Base-by-base conservation (phyloP, 2,888 invertebrate species). In the Teinopalpus imperialis region DNA sequence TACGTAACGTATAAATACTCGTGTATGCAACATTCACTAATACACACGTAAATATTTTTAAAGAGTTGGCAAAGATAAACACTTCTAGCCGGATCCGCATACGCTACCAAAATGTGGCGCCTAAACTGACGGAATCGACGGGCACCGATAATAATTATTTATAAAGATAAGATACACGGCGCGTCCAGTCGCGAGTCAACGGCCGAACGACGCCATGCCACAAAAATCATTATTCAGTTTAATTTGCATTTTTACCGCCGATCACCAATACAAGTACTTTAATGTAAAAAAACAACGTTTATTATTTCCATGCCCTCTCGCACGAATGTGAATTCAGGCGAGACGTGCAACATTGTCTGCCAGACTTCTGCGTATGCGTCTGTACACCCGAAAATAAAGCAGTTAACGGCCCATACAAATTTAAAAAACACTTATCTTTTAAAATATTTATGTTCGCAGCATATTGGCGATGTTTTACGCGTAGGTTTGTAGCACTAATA, bases 201-300 rank as follows among this genome's bases (percentile, higher is more conserved):
- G 79, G 47, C 81, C 81, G 70, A 66, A 51, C 54, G 49, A 46
- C 57, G 59, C 55, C 57, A 58, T 66, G 59, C 61, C 63, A 67
- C 67, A 66, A 72, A 77, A 75, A 74, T 74, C 69, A 70, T 74
- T 59, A 78, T 74, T 75, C 67, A 66, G 63, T 61, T 68, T 64
- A 67, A 76, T 80, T 75, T 73, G 69, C 75, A 74, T 79, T 74
- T 72, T 67, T 68, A 65, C 59, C 62, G 67, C 63, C 65, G 66
- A 69, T 69, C 66, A 63, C 63, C 53, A 51, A 56, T 55, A 57
- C 61, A 63, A 59, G 59, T 57, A 58, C 46, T 50, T 65, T 54
- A 62, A 60, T 58, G 55, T 52, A 58, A 6, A 29, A 61, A 62
- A 49, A 36, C 44, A 40, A 48, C 39, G 36, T 40, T 36, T 34